A percentile compares a stretch with the other conserved stretches of the same genome.
Conservation (phyloP, 2,888 invertebrate species). For the Volucella bombylans region DNA sequence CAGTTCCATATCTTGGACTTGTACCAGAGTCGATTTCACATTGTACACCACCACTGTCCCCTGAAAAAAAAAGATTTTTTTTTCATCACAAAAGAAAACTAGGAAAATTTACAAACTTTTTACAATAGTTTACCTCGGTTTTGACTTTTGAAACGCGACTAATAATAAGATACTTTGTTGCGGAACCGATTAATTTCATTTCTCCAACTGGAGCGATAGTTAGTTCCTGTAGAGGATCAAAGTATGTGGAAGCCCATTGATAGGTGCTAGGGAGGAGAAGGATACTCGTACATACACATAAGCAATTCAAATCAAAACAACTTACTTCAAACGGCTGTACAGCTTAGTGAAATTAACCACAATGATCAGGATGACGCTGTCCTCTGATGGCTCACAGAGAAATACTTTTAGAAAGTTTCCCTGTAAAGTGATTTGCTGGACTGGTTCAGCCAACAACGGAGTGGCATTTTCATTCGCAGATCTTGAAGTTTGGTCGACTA, state of each 20-base stretch:
- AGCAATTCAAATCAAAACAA: constrained; percentile 5
- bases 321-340: constrained; percentile 76
- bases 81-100: not conserved
- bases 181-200: constrained; percentile 76
- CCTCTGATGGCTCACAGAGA: constrained; percentile 75
- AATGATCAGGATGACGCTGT: constrained; percentile 77
- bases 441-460: constrained; percentile 76
- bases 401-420: constrained; percentile 77
- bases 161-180: constrained; percentile 76
- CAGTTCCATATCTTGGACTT: constrained; percentile 75
- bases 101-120: not conserved
- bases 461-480: constrained; percentile 23
- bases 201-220: constrained; percentile 76
- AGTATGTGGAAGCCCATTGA: constrained; percentile 79
- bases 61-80: constrained; percentile 68
- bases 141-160: constrained; percentile 76
- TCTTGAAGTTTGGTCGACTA: constrained; percentile 67
- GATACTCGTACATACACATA: not conserved
- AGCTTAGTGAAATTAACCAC: constrained; percentile 76
- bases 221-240: constrained; percentile 78
- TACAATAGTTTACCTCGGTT: constrained; percentile 75
- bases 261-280: constrained; percentile 76
- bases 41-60: constrained; percentile 77
- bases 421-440: constrained; percentile 78
- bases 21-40: constrained; percentile 73